Evolutionary conservation across 2,888 invertebrate genomes (phyloP).

Genomic region (Acleris cristana): DNA sequence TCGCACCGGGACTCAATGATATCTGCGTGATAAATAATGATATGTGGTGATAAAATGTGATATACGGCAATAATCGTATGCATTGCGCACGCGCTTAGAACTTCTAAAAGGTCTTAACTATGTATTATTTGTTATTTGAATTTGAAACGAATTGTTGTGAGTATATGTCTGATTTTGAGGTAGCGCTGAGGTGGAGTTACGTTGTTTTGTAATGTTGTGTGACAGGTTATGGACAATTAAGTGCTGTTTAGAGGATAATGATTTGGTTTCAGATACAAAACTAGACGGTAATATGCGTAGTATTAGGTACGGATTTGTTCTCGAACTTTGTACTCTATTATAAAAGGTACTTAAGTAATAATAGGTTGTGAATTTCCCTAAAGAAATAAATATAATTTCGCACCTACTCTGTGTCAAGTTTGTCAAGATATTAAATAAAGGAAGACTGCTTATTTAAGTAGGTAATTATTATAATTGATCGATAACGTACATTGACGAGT

Average conservation of each 20-base stretch:
- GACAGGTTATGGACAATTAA: slow-evolving; percentile 3
- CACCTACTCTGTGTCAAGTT: too few species aligned
- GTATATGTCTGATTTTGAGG: not conserved
- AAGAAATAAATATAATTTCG: too few species aligned
- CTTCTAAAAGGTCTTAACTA: not conserved
- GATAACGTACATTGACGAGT: too few species aligned
- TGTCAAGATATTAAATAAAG: too few species aligned
- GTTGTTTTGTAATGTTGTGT: not conserved
- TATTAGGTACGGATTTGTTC: too few species aligned
- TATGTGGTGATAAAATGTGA: slow-evolving; percentile 31
- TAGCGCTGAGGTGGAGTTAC: not conserved
- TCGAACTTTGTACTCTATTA: too few species aligned
- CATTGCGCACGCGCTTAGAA: slow-evolving; percentile 13
- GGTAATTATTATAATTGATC: too few species aligned
- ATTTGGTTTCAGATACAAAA: not conserved
- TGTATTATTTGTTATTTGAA: not conserved
- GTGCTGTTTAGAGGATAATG: slow-evolving; percentile 3
- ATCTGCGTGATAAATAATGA: slow-evolving; percentile 31
- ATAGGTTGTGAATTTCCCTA: too few species aligned
- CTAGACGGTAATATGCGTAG: not conserved
- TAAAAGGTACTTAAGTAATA: too few species aligned
- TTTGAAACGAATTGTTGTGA: not conserved
- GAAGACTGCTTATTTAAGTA: too few species aligned
- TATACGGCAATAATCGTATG: slow-evolving; percentile 27
- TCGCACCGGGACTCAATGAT: slow-evolving; percentile 28